These are phyloP conservation scores for Orientallactaga sibirica DNA, from an alignment of 2,797 vertebrate species.

Conservation along the genomic window DNA sequence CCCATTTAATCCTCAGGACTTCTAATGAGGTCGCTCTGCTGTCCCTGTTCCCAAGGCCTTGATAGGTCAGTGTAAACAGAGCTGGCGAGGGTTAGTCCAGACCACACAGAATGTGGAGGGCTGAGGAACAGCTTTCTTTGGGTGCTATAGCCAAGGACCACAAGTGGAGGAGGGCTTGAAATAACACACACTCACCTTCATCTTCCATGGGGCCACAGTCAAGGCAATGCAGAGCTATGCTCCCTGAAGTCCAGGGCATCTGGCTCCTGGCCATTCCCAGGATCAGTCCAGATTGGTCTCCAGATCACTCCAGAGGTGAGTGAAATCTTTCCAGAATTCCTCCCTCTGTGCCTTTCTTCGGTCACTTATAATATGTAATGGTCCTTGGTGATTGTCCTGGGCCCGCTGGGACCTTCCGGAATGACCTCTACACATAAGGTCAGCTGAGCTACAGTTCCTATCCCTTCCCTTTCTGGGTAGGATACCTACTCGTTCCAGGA, in stretches of 20 bases:
- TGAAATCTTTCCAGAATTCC: rapidly evolving
- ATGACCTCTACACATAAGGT: background rate
- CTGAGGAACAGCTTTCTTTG: rapidly evolving
- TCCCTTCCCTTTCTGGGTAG: rapidly evolving
- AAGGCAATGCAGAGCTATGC: rapidly evolving
- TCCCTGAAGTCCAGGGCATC: rapidly evolving
- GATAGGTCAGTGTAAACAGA: too few relatives aligned
- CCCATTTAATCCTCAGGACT: background rate
- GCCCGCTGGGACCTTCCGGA: background rate
- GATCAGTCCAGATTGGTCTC: background rate
- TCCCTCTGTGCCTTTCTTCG: background rate
- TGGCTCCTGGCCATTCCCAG: rapidly evolving
- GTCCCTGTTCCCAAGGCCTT: rapidly evolving
- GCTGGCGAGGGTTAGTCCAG: background rate
- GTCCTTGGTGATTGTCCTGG: too few relatives aligned
- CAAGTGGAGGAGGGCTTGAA: background rate
- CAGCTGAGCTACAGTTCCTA: background rate
- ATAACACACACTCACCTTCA: background rate
- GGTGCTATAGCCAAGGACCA: rapidly evolving
- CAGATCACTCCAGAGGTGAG: rapidly evolving
- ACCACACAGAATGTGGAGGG: background rate
- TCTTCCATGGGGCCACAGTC: rapidly evolving
- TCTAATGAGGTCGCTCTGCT: rapidly evolving
- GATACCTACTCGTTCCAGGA: rapidly evolving
- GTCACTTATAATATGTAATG: background rate